Evolutionary conservation across 2,888 invertebrate species (phyloP).

Genomic region (Elmis aenea): DNA sequence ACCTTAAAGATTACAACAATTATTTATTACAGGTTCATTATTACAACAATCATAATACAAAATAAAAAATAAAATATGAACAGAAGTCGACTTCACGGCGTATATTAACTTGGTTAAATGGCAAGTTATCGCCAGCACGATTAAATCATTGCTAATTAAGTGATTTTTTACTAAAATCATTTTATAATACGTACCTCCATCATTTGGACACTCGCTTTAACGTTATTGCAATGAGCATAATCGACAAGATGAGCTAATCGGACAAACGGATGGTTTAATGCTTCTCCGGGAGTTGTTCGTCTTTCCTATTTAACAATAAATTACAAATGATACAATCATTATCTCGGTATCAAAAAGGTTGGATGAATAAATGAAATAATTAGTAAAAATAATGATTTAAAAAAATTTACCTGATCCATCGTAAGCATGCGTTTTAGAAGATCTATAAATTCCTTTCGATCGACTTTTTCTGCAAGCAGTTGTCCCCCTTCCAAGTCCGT

Average conservation of each 20-base stretch:
- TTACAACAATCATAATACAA: no score
- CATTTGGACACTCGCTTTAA: slow-evolving; percentile 95
- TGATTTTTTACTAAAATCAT: no score
- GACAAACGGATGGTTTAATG: slow-evolving; percentile 92
- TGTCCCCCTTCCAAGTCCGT: slow-evolving; percentile 97
- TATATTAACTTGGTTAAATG: slow-evolving; percentile 24
- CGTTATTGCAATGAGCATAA: slow-evolving; percentile 95
- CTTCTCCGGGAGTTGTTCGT: slow-evolving; percentile 92
- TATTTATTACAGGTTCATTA: no score
- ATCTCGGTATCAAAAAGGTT: no score
- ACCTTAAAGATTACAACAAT: no score
- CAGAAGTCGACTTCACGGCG: slow-evolving; percentile 37
- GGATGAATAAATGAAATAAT: slow-evolving; percentile 6
- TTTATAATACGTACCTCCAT: no score
- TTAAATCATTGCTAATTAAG: no score
- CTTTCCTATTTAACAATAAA: slow-evolving; percentile 70
- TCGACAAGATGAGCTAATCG: slow-evolving; percentile 89
- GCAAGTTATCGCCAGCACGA: neutral
- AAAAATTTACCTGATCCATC: slow-evolving; percentile 86
- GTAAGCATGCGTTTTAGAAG: slow-evolving; percentile 97
- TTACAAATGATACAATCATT: slow-evolving; percentile 7
- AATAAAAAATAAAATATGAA: no score
- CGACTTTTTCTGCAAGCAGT: slow-evolving; percentile 93
- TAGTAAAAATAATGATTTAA: slow-evolving; percentile 6
- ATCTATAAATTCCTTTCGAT: slow-evolving; percentile 96